Percentiles rank a stretch among this genome's conserved stretches.
Evolutionary conservation across 1,140 invertebrate genomes (phyloP).

Genomic region (Kradibia gibbosae): DNA sequence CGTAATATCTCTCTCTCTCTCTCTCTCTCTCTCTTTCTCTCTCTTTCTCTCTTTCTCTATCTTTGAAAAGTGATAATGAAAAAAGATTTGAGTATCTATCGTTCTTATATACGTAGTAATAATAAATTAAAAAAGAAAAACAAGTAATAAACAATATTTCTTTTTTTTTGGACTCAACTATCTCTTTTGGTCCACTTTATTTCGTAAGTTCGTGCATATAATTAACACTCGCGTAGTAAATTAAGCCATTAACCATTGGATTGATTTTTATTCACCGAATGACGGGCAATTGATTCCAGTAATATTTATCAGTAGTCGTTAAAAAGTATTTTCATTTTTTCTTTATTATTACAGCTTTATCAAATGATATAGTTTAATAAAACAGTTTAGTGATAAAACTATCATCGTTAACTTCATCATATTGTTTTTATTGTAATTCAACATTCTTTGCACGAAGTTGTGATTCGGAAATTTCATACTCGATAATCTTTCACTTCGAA

Average conservation of each 20-base stretch:
- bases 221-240: background rate
- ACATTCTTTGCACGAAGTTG: conserved; percentile 1
- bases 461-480: conserved; percentile 36
- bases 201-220: background rate
- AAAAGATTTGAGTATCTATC: conserved; percentile 28
- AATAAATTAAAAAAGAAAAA: conserved; percentile 47
- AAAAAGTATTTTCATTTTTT: background rate
- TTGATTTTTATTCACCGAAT: background rate
- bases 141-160: conserved; percentile 49
- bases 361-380: background rate
- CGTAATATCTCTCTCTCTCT: conserved; percentile 35
- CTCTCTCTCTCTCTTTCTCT: conserved; percentile 36
- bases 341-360: background rate
- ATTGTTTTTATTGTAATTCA: background rate
- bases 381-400: background rate
- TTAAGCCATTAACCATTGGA: background rate
- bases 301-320: background rate
- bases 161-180: conserved; percentile 24
- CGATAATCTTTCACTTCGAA: conserved; percentile 54
- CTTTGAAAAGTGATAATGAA: conserved; percentile 36
- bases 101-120: conserved; percentile 41
- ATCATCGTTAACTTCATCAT: background rate
- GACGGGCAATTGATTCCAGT: background rate
- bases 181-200: conserved; percentile 36
- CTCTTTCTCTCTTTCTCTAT: conserved; percentile 36